Evolutionary conservation across 2,113 vertebrate species (phyloP).

Genomic region (Ia io): DNA sequence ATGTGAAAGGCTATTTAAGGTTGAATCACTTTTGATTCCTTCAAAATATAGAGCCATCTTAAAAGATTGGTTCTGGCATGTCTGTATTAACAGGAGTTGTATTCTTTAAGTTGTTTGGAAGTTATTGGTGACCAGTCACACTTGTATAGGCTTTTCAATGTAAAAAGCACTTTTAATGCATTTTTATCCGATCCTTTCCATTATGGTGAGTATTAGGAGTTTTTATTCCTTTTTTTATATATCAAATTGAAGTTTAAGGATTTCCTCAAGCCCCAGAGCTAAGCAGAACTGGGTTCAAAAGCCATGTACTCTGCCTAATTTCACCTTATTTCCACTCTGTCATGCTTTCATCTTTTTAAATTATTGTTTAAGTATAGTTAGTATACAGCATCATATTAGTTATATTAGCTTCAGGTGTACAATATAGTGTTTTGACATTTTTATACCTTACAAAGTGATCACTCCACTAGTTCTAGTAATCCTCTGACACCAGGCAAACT

Average conservation of each 20-base stretch:
- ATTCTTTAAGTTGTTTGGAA: not conserved
- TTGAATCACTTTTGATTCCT: not conserved
- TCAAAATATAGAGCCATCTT: not conserved
- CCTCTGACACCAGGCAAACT: not conserved
- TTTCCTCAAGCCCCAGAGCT: not conserved
- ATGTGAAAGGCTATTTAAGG: not conserved
- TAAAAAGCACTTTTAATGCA: not conserved
- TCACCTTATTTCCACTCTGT: not conserved
- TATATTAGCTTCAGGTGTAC: not conserved
- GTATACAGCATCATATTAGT: not conserved
- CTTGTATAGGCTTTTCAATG: not conserved
- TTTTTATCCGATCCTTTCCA: not conserved
- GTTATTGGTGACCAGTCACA: not conserved
- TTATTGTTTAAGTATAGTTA: not conserved
- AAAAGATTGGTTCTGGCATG: not conserved
- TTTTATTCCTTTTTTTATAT: not conserved
- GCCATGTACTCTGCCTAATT: not conserved
- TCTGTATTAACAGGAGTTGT: not conserved
- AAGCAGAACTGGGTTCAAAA: not conserved
- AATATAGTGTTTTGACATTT: not conserved
- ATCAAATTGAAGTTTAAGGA: not conserved
- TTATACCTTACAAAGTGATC: not conserved
- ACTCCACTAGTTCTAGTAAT: not conserved
- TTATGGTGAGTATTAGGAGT: not conserved
- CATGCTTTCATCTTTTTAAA: not conserved